These are phyloP conservation scores for Elaphurus davidianus DNA, from an alignment of 2,113 vertebrate species.

Conservation along the genomic window DNA sequence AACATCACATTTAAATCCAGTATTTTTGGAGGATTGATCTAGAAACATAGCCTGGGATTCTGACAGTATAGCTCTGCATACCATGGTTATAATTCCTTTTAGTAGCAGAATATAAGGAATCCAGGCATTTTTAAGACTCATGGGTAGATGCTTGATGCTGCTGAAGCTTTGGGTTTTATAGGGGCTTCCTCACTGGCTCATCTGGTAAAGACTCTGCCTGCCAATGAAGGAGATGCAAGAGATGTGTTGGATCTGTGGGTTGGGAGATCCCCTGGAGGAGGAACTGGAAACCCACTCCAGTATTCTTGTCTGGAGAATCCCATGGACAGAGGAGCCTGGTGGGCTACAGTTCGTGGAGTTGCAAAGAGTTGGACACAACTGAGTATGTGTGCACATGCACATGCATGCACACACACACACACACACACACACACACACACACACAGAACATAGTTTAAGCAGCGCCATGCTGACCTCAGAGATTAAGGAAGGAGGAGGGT, in stretches of 20 bases:
- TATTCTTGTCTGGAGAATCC: neutral
- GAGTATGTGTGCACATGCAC: fast-evolving
- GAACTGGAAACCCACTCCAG: neutral
- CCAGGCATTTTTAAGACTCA: neutral
- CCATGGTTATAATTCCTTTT: neutral
- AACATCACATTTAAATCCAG: neutral
- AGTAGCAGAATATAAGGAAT: neutral
- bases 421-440: neutral
- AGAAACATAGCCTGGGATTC: neutral
- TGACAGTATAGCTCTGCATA: neutral
- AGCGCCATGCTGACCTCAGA: neutral
- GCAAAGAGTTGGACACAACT: neutral
- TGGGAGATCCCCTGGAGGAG: neutral
- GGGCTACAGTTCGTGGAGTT: neutral
- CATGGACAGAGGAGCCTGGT: neutral
- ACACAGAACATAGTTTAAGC: neutral
- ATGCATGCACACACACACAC: fast-evolving
- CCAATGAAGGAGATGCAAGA: neutral
- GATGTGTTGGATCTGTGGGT: neutral
- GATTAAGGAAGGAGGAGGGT: neutral
- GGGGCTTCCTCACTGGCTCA: neutral
- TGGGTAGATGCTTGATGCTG: neutral
- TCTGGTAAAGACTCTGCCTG: neutral
- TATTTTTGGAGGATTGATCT: neutral
- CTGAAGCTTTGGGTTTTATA: neutral